phyloP scores from a whole-genome alignment of 2,888 invertebrate species.

The Oasisia sp. region DNA sequence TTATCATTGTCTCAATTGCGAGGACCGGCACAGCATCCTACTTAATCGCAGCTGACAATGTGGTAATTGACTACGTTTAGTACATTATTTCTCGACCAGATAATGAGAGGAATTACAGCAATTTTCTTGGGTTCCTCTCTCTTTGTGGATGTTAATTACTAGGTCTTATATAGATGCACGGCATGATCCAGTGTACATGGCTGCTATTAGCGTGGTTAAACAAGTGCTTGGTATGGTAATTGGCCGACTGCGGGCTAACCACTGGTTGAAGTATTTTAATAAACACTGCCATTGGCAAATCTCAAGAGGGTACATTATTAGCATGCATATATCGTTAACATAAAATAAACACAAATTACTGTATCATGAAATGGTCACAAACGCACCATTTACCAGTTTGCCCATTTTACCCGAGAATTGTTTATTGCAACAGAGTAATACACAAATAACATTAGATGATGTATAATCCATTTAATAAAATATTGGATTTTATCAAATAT shows the following conservation, averaged over 20 bases:
- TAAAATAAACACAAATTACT: neutral
- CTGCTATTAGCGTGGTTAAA: neutral
- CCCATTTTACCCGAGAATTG: neutral
- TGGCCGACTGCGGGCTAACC: neutral
- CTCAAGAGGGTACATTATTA: neutral
- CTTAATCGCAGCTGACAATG: neutral
- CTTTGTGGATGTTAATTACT: constrained; percentile 17
- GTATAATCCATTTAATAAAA: neutral
- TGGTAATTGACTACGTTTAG: constrained; percentile 12
- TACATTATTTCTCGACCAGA: constrained; percentile 1
- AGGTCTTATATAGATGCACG: neutral
- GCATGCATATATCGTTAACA: neutral
- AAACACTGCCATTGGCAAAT: neutral
- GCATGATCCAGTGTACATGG: neutral
- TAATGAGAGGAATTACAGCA: constrained; percentile 13
- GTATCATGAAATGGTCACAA: neutral
- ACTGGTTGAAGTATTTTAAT: neutral
- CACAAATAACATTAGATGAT: neutral
- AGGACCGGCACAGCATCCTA: neutral
- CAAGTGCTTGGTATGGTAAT: constrained; percentile 17
- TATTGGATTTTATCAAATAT: neutral
- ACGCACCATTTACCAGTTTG: neutral
- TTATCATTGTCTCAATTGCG: neutral
- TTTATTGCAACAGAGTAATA: neutral
- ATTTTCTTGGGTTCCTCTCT: constrained; percentile 17